Evolutionary conservation across 2,797 vertebrate genomes (phyloP).

Genomic region (Pangasius mekongensis): DNA sequence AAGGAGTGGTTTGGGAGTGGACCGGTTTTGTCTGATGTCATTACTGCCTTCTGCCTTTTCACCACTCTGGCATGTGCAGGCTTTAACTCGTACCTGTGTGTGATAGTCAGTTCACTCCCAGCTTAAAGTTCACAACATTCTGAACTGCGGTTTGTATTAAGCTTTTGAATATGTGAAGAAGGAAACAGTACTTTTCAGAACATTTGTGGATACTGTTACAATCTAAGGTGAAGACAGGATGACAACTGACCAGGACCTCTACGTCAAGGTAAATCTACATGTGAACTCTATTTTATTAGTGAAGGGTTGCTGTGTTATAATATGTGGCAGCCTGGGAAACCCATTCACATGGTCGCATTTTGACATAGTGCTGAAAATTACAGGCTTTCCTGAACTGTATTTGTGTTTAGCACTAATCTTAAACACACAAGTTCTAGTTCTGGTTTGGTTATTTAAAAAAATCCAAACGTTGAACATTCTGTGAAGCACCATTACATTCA

Average conservation of each 20-base stretch:
- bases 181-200: conserved; percentile 18
- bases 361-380: neutral
- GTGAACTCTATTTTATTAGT: neutral
- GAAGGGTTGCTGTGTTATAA: neutral
- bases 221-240: conserved; percentile 52
- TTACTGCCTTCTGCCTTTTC: conserved; percentile 47
- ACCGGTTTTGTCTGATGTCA: conserved; percentile 57
- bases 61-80: conserved; percentile 64
- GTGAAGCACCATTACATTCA: neutral
- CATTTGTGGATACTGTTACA: conserved; percentile 37
- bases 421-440: neutral
- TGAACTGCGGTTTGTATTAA: neutral
- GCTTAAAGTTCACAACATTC: conserved; percentile 4
- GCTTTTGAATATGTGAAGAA: conserved; percentile 33
- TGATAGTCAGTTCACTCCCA: conserved; percentile 10
- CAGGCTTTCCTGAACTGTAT: neutral
- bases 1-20: conserved; percentile 75
- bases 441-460: neutral
- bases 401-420: neutral
- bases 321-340: neutral
- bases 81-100: conserved; percentile 42
- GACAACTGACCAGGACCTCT: conserved; percentile 63
- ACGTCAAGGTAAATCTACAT: conserved; percentile 67
- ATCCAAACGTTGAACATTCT: neutral
- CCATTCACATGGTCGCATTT: neutral